Base-by-base conservation (phyloP, 2,888 invertebrate genomes). In the Automeris io region DNA sequence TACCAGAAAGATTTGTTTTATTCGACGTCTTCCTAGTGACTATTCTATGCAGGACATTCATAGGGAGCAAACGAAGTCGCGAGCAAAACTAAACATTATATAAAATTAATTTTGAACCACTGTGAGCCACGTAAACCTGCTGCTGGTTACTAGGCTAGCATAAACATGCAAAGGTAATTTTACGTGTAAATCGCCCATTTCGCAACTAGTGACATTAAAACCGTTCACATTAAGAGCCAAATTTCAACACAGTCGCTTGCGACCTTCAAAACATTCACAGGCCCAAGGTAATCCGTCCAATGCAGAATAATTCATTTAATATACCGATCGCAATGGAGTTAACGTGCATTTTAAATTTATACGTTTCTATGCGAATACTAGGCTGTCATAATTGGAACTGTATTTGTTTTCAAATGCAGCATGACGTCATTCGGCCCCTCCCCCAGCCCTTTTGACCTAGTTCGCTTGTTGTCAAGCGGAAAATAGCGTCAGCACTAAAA, bases 381-480 rank as follows among this genome's bases (percentile, higher is more conserved):
- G 48, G 47, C 47, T 55, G 18, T 48, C 22, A 7, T 40, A 31
- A 46, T 52, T 36, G 36, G 36, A 43, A 43, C 41, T 41, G 43
- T 42, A 54, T 59, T 40, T 41, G 43, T 42, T 53, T 59, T 62
- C 63, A 64, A 68, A 72, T 78, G 77, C 78, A 78, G 41, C 54
- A 49, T 72, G 74, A 74, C 74, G 76, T 77, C 75, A 75, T 49
- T 11, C 51, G 47, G 45, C 46, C 57, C 54, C 65, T 48, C 50
- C 67, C 70, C 69, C 59, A 58, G 61, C 78, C 75, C 76, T 74
- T 74, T 54, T 74, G 74, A 73, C 76, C 74, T 61, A 77, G 63
- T 61, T 72, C 57, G 46, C 46, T 52, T 67, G 79, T 79, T 53
- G 73, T 68, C 62, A 69, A 51, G 77, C 74, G 70, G 70, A 69